A percentile compares a stretch with the other conserved stretches of the same genome.
Conservation (phyloP, 2,113 vertebrate genomes). For the Ctenodactylus gundi region DNA sequence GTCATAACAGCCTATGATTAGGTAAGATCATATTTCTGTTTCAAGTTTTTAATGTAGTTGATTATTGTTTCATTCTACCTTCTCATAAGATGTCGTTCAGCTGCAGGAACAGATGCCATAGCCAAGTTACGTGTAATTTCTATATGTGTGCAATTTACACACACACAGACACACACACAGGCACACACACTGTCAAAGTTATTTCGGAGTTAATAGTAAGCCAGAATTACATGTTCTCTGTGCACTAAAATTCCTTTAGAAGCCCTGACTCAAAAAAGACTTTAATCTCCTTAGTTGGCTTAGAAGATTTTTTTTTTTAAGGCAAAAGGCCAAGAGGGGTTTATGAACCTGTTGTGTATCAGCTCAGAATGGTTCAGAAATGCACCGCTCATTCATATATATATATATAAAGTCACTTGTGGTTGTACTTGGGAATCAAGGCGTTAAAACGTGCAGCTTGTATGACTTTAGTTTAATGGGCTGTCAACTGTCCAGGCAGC, state of each 20-base stretch:
- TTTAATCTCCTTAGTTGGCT: slow-evolving; percentile 59
- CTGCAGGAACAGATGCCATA: neutral
- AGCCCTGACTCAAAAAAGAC: neutral
- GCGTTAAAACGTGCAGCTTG: slow-evolving; percentile 73
- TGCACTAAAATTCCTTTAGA: neutral
- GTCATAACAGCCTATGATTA: neutral
- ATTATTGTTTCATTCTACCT: neutral
- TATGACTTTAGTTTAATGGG: slow-evolving; percentile 78
- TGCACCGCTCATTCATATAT: neutral
- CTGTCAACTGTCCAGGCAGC: slow-evolving; percentile 74
- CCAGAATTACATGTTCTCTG: neutral
- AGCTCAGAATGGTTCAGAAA: slow-evolving; percentile 59
- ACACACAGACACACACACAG: no score
- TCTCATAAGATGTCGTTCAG: neutral
- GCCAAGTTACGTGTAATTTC: no score
- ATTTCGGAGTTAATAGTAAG: slow-evolving; percentile 19
- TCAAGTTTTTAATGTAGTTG: neutral
- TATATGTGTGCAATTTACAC: no score
- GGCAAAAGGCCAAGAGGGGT: neutral
- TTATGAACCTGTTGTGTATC: neutral
- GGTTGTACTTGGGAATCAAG: slow-evolving; percentile 64
- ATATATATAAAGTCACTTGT: slow-evolving; percentile 44
- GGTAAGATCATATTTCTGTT: neutral
- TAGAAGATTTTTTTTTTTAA: slow-evolving; percentile 37
- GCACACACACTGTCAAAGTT: neutral